Base-by-base conservation (phyloP, 2,888 invertebrate species). In the Pheosia tremula region DNA sequence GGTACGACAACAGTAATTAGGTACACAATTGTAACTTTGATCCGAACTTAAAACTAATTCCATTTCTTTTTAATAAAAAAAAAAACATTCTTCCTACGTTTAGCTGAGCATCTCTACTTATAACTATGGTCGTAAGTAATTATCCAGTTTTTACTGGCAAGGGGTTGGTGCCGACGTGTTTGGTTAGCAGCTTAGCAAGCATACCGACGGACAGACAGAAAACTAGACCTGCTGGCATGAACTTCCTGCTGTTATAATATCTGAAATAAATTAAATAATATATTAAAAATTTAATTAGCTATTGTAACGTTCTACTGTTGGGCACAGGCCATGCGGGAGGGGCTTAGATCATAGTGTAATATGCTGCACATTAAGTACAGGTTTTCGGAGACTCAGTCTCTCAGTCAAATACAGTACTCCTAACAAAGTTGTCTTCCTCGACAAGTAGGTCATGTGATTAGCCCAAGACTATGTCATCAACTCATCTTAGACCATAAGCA, bases 191-290 rank as follows among this genome's bases (percentile, higher is more conserved):
- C 72, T 94, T 93, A 1, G 89, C 90, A 3, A 96, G 81, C 91
- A 96, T 96, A 7, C 94, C 96, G 4, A 95, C 90, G 0, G 96
- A 96, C 24, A 96, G 82, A 38, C 94, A 80, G 72, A 96, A 96
- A 49, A 99, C 96, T 41, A 98, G 85, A 69, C 99, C 99, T 37
- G 99, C 98, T 11, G 99, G 99, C 98, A 99, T 99, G 71, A 99
- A 95, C 94, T 99, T 99, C 59, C 97, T 97, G 59, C 96, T 95
- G 79, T 96, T 97, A 85, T 96, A 96, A 84, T 95, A 97, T 61
- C 95, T 94, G 89, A 6, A 90, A 90, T 41, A 56, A 45, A 57
- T 24, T 24, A 24, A 24, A 24, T 24, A 24, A 24, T 24, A 2
- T 24, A 24, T 24, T 24, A 24, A 24, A 24, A 24, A 24, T 24